Percentiles rank a stretch among this genome's conserved stretches.
These are phyloP conservation scores for Alloscopus bannaensis DNA, from an alignment of 2,888 invertebrate species.

Conservation along the genomic window DNA sequence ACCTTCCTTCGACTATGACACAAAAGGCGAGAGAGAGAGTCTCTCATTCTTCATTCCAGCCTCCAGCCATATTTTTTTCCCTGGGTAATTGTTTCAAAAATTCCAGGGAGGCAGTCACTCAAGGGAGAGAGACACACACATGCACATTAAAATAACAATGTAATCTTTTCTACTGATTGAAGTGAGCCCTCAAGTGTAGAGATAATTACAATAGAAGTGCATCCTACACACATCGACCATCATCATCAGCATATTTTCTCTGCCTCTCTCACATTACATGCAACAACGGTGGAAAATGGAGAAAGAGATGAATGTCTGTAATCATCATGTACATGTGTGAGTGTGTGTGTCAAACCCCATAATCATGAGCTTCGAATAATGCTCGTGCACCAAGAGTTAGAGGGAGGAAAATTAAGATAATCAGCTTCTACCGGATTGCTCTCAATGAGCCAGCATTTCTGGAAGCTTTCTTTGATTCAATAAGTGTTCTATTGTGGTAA, in stretches of 20 bases:
- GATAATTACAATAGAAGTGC: slow-evolving; percentile 52
- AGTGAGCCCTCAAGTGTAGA: slow-evolving; percentile 52
- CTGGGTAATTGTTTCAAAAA: slow-evolving; percentile 56
- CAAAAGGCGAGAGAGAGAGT: neutral
- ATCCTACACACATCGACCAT: no score
- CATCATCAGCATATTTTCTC: no score
- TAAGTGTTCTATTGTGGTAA: slow-evolving; percentile 16
- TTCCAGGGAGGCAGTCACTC: slow-evolving; percentile 45
- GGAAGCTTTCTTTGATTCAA: no score
- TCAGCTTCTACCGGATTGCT: slow-evolving; percentile 35
- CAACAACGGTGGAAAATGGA: no score
- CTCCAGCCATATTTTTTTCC: slow-evolving; percentile 53
- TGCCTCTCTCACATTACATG: no score
- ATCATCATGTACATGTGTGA: slow-evolving; percentile 47
- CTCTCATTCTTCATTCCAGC: neutral
- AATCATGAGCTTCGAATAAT: slow-evolving; percentile 56
- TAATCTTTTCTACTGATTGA: slow-evolving; percentile 48
- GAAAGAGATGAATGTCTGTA: no score
- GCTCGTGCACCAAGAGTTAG: no score
- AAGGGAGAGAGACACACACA: slow-evolving; percentile 41
- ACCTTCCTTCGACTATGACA: no score
- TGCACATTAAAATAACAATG: slow-evolving; percentile 59
- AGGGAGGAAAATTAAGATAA: slow-evolving; percentile 59
- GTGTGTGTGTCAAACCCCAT: slow-evolving; percentile 39
- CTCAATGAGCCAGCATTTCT: no score